phyloP scores from a whole-genome alignment of 2,797 vertebrate genomes.

The Petrocephalus sullivani region DNA sequence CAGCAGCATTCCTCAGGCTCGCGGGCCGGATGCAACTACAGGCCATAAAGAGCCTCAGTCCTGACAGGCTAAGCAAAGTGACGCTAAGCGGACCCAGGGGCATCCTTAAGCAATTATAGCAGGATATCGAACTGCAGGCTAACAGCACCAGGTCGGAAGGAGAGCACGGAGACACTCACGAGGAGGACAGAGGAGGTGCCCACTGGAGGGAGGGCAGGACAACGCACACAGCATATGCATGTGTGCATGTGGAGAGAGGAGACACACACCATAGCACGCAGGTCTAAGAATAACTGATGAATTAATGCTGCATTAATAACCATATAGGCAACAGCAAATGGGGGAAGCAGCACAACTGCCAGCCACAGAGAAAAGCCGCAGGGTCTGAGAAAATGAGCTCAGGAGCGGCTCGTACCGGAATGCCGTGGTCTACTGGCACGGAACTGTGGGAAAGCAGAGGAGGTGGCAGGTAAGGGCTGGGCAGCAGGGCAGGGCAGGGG shows the following conservation, averaged over 20 bases:
- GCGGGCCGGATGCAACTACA: neutral
- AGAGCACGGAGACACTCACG: neutral
- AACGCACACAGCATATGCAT: neutral
- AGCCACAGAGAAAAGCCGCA: neutral
- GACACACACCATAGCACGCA: neutral
- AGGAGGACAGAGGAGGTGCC: neutral
- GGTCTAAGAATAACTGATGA: neutral
- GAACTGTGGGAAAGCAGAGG: neutral
- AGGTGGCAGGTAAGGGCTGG: too few relatives aligned
- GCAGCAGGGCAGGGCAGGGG: too few relatives aligned
- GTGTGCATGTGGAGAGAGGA: neutral
- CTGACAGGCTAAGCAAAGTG: neutral
- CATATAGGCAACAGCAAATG: neutral
- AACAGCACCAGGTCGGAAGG: slow-evolving; percentile 28
- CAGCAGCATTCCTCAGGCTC: neutral
- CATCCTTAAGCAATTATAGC: neutral
- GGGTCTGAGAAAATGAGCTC: neutral
- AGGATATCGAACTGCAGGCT: slow-evolving; percentile 28
- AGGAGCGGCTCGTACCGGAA: neutral
- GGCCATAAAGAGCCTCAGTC: neutral
- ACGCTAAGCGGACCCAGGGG: neutral
- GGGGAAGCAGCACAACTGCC: neutral
- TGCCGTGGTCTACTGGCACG: neutral
- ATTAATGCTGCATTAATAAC: neutral
- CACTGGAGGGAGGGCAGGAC: neutral